A percentile compares a stretch with the other conserved stretches of the same genome.
These are phyloP conservation scores for Eretmocerus hayati DNA, from an alignment of 2,888 invertebrate species.

Conservation along the genomic window DNA sequence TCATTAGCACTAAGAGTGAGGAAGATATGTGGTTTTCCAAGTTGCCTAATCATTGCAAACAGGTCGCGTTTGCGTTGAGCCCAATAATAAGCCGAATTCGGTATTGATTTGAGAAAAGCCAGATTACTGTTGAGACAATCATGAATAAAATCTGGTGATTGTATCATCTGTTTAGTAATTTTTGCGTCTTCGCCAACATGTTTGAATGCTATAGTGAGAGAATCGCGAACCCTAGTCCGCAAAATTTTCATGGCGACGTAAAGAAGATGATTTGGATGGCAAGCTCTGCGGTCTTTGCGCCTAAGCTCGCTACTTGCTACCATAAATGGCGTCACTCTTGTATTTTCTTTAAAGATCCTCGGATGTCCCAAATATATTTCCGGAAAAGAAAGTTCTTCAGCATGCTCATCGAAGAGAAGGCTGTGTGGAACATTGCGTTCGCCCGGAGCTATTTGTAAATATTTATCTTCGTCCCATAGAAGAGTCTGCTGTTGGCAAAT, in stretches of 20 bases:
- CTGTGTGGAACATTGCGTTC: constrained; percentile 15
- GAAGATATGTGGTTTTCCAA: constrained; percentile 41
- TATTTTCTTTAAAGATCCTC: constrained; percentile 13
- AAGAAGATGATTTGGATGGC: constrained; percentile 32
- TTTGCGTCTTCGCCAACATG: constrained; percentile 30
- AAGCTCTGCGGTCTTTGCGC: constrained; percentile 34
- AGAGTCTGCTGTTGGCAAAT: constrained; percentile 20
- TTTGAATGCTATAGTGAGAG: constrained; percentile 27
- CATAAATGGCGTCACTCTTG: constrained; percentile 18
- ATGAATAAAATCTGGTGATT: constrained; percentile 33
- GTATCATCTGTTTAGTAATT: constrained; percentile 32
- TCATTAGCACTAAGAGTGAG: constrained; percentile 44
- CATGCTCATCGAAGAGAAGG: constrained; percentile 33
- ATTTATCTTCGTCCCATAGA: constrained; percentile 22
- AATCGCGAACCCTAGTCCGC: constrained; percentile 25
- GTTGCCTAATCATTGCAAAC: constrained; percentile 43
- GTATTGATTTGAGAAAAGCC: constrained; percentile 35
- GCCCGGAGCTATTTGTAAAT: constrained; percentile 19
- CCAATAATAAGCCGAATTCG: constrained; percentile 43
- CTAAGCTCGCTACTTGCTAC: constrained; percentile 22
- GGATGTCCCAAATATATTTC: constrained; percentile 21
- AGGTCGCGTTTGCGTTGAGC: constrained; percentile 37
- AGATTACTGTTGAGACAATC: constrained; percentile 35
- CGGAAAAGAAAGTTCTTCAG: constrained; percentile 36
- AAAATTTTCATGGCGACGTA: constrained; percentile 31